Evolutionary conservation across 2,888 invertebrate species (phyloP), one percentile per base, ranked within the genome.

Genomic region (Drosophila formosana): DNA sequence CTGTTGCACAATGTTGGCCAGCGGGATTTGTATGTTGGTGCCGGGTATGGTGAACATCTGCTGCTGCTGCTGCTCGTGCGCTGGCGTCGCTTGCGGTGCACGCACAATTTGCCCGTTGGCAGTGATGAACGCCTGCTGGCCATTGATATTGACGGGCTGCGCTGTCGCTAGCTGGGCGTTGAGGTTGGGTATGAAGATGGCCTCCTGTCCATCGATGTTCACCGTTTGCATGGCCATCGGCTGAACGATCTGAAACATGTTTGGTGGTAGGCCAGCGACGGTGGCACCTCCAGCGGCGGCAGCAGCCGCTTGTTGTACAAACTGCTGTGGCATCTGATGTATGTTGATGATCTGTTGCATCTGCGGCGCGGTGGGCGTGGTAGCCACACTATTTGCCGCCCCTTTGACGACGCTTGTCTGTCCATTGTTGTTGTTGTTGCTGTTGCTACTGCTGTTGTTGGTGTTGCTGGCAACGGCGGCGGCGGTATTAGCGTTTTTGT

Each of bases 201-300:
- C 97, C 89, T 98, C 98, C 90, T 98, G 98, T 0, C 98, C 98
- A 91, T 98, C 98, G 23, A 98, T 96, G 23, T 97, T 97, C 61
- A 98, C 96, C 0, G 97, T 96, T 92, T 98, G 98, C 95, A 97
- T 96, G 6, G 85, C 88, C 84, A 84, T 89, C 39, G 96, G 96
- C 56, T 95, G 96, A 88, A 96, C 95, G 43, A 93, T 91, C 53
- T 91, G 91, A 67, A 93, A 92, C 92, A 92, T 93, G 46, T 92
- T 92, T 65, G 92, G 91, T 0, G 82, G 72, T 63, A 89, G 67
- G 3, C 80, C 69, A n/a, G 47, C 23, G 3, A 51, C 61, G 4
- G 66, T 68, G 4, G 64, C 61, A 8, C 66, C 68, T 0, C 78
- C 63, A n/a, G 37, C 37, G 2, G 37, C 37, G 4, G 37, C 37